Evolutionary conservation across 2,888 invertebrate species (phyloP).

Genomic region (Cerastis leucographa): DNA sequence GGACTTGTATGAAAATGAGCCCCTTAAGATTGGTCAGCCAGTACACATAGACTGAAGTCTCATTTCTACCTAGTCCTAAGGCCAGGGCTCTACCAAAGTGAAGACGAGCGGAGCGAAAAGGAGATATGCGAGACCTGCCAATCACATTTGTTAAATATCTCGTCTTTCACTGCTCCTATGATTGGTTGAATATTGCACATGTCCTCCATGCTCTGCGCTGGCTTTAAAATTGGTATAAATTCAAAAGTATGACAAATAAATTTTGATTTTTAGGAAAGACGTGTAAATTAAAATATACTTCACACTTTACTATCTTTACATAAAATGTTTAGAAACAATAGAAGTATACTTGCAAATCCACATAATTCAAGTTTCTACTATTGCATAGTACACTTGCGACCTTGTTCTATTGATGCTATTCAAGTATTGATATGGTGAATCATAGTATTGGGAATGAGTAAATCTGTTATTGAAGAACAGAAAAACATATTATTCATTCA

Average conservation of each 20-base stretch:
- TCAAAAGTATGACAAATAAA: not conserved
- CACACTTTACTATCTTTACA: not conserved
- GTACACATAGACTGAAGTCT: not conserved
- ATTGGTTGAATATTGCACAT: too few species aligned
- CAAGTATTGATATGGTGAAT: slow-evolving; percentile 42
- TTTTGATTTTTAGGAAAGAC: not conserved
- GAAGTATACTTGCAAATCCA: not conserved
- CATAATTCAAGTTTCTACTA: slow-evolving; percentile 20
- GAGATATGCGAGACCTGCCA: too few species aligned
- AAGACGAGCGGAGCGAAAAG: too few species aligned
- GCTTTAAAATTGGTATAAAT: not conserved
- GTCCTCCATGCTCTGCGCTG: too few species aligned
- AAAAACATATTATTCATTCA: slow-evolving; percentile 67
- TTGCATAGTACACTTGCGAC: slow-evolving; percentile 14
- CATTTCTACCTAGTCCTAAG: not conserved
- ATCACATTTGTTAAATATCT: too few species aligned
- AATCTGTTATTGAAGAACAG: slow-evolving; percentile 42
- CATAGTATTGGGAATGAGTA: slow-evolving; percentile 54
- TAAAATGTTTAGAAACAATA: slow-evolving; percentile 7
- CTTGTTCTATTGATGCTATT: slow-evolving; percentile 39
- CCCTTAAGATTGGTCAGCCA: not conserved
- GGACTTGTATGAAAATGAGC: not conserved
- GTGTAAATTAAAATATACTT: not conserved
- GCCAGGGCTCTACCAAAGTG: too few species aligned
- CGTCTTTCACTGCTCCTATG: too few species aligned